These are phyloP conservation scores for Agelastica alni DNA, from an alignment of 2,888 invertebrate genomes.

Conservation along the genomic window DNA sequence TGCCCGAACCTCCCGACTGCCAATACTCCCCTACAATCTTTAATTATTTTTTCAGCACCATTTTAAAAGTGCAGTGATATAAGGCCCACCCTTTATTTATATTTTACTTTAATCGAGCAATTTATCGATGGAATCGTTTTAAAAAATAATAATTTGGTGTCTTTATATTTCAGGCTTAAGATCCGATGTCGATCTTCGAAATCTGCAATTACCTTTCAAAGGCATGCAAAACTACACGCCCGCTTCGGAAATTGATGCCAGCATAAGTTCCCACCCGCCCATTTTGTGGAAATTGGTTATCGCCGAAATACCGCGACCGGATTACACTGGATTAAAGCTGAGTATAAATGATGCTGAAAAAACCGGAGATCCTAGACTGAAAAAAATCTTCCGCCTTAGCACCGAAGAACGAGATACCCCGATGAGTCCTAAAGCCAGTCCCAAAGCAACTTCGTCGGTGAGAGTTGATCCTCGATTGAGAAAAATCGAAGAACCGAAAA, in stretches of 20 bases:
- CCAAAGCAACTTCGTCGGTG: constrained; percentile 51
- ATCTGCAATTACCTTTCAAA: constrained; percentile 74
- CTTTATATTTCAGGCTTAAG: constrained; percentile 52
- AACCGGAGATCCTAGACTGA: constrained; percentile 74
- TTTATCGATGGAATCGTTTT: too few relatives aligned
- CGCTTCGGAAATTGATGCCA: constrained; percentile 85
- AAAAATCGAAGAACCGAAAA: constrained; percentile 43
- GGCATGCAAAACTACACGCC: constrained; percentile 78
- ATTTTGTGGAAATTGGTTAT: constrained; percentile 67
- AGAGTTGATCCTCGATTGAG: constrained; percentile 44
- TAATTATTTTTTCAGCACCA: too few relatives aligned
- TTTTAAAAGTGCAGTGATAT: too few relatives aligned
- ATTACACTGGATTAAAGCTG: constrained; percentile 74
- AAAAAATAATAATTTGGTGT: too few relatives aligned
- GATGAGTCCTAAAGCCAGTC: constrained; percentile 60
- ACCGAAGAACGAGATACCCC: constrained; percentile 63
- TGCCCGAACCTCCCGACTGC: too few relatives aligned
- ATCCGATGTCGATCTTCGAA: constrained; percentile 75
- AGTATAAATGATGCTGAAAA: constrained; percentile 73
- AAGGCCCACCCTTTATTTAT: too few relatives aligned
- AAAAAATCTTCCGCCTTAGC: constrained; percentile 74
- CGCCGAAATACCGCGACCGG: constrained; percentile 73
- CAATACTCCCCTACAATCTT: too few relatives aligned
- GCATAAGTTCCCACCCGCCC: constrained; percentile 76
- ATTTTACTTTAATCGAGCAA: too few relatives aligned